Evolutionary conservation across 2,113 vertebrate species (phyloP), one percentile per base, ranked within the genome.

Genomic region (Vulpes vulpes): DNA sequence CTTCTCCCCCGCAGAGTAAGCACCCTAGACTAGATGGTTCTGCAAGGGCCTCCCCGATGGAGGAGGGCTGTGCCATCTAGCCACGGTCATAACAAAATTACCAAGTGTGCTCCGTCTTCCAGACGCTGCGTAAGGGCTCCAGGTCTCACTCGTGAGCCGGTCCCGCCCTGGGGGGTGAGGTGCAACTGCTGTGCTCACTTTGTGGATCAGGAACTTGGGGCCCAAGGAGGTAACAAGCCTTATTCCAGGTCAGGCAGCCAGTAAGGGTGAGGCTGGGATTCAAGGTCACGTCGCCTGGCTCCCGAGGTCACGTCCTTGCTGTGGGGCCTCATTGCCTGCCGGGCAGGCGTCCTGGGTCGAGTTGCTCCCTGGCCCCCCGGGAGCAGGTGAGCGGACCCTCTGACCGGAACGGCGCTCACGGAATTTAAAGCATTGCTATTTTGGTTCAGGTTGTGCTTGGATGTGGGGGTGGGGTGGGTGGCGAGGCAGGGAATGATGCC

Each of bases 91-190:
- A 79, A 67, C 43, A 95, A 59, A 20, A 32, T 76, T 88, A 71
- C 57, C 71, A 94, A 82, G 74, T 35, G 81, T 16, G 71, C 81
- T 38, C 69, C 32, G 19, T 80, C 84, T 96, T 74, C n/a, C 1
- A 27, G 84, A 43, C 25, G 27, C 64, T 20, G 55, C 83, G 20
- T 90, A 55, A 90, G 38, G 22, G 76, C 55, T 87, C 84, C 38
- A 76, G n/a, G 53, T 81, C 55, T 87, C 76, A 71, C 12, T 86
- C 64, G n/a, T 64, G 38, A 96, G 91, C 88, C 19, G 71, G 97
- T 32, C 59, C 23, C 57, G 15, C 74, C 19, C 8, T 35, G 10
- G 8, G 16, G 20, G 67, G 73, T 59, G 38, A 65, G 12, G 7
- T 27, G 0, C 25, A 73, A 7, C n/a, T 53, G 30, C 5, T 53